Conservation (phyloP, 1,140 invertebrate species). For the Archivesica marissinica region DNA sequence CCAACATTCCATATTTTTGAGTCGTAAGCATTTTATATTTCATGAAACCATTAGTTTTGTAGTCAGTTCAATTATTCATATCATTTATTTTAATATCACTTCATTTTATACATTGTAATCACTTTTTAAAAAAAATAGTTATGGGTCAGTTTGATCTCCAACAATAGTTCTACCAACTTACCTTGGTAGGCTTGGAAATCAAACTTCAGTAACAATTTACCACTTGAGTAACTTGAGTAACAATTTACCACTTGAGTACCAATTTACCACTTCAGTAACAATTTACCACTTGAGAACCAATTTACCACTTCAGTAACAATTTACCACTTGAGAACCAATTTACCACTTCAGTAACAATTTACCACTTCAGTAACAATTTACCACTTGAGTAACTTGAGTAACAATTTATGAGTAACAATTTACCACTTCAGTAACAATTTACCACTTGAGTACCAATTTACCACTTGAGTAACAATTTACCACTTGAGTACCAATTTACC, state of each 20-base stretch:
- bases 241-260: neutral
- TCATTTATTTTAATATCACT: neutral
- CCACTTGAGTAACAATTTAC: no score
- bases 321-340: no score
- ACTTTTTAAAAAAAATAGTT: neutral
- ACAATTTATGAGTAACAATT: no score
- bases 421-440: no score
- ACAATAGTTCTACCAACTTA: neutral
- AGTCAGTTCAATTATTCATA: neutral
- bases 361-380: neutral
- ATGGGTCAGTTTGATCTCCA: neutral
- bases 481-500: no score
- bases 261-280: no score
- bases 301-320: no score
- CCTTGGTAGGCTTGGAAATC: neutral
- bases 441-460: neutral
- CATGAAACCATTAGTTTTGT: neutral
- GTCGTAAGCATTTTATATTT: neutral
- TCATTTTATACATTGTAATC: neutral
- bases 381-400: neutral
- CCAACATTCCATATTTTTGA: neutral
- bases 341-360: no score
- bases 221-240: neutral
- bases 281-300: no score
- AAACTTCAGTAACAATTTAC: neutral